These are phyloP conservation scores for Callithrix jacchus DNA, from an alignment of 2,113 vertebrate genomes.

Conservation along the genomic window DNA sequence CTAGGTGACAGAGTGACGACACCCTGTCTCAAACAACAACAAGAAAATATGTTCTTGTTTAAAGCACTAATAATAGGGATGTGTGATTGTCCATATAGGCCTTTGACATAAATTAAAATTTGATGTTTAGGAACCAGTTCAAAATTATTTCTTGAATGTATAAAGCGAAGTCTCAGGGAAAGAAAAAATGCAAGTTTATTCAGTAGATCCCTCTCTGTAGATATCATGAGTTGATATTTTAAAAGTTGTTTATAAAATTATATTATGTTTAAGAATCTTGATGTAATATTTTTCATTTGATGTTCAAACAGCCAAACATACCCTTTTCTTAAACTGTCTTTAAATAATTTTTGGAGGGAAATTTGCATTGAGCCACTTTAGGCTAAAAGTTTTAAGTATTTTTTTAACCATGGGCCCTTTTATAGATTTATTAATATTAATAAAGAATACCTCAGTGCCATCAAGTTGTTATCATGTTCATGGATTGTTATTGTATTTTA, in stretches of 20 bases:
- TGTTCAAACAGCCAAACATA: constrained; percentile 39
- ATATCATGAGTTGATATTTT: neutral
- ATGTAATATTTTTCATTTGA: constrained; percentile 1
- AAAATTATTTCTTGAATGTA: constrained; percentile 27
- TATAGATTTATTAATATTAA: constrained; percentile 7
- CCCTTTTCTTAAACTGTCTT: constrained; percentile 11
- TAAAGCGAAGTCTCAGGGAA: neutral
- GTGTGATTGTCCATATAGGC: neutral
- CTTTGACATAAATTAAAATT: constrained; percentile 4
- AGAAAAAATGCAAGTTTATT: neutral
- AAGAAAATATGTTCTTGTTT: neutral
- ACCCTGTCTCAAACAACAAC: no score
- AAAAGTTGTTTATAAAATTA: neutral
- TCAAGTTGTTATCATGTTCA: neutral
- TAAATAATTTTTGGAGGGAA: neutral
- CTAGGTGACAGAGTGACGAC: no score
- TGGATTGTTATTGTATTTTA: constrained; percentile 41
- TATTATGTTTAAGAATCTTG: neutral
- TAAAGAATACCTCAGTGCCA: neutral
- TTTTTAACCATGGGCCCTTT: neutral
- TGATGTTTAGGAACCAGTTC: neutral
- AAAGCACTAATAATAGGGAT: neutral
- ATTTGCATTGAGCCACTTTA: neutral
- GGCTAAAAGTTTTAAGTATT: constrained; percentile 14
- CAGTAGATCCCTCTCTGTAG: neutral